These are phyloP conservation scores for Alligator mississippiensis DNA, from an alignment of 2,113 vertebrate genomes.

Conservation along the genomic window DNA sequence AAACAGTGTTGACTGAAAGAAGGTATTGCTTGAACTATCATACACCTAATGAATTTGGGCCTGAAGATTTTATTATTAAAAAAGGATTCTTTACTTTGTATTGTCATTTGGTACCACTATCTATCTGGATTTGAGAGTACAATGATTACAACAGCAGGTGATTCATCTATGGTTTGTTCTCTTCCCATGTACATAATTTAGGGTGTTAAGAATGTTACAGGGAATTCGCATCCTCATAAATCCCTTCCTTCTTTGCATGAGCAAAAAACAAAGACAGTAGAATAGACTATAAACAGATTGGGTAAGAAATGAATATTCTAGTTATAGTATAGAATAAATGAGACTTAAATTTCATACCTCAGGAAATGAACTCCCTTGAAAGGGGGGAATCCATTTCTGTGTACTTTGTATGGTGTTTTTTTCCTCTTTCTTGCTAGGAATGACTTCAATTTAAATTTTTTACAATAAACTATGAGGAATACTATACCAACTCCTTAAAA, in stretches of 20 bases:
- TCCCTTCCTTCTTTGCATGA: neutral
- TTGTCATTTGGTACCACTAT: neutral
- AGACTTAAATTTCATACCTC: neutral
- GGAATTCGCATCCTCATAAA: neutral
- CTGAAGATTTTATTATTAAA: neutral
- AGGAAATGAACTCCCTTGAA: neutral
- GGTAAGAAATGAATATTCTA: neutral
- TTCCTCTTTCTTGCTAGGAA: neutral
- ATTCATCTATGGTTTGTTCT: neutral
- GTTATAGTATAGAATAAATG: neutral
- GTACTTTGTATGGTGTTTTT: neutral
- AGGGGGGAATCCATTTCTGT: neutral
- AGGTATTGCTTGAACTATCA: neutral
- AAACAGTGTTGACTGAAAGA: neutral
- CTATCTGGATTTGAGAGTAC: neutral
- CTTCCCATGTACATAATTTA: neutral
- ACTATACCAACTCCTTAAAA: neutral
- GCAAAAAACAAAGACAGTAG: neutral
- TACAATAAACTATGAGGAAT: neutral
- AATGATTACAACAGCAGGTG: neutral
- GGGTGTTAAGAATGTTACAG: neutral
- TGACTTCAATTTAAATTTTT: neutral
- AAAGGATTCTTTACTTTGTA: fast-evolving
- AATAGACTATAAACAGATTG: neutral
- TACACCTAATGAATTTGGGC: neutral